phyloP scores from a whole-genome alignment of 2,888 invertebrate species.

The Zeuzera pyrina region DNA sequence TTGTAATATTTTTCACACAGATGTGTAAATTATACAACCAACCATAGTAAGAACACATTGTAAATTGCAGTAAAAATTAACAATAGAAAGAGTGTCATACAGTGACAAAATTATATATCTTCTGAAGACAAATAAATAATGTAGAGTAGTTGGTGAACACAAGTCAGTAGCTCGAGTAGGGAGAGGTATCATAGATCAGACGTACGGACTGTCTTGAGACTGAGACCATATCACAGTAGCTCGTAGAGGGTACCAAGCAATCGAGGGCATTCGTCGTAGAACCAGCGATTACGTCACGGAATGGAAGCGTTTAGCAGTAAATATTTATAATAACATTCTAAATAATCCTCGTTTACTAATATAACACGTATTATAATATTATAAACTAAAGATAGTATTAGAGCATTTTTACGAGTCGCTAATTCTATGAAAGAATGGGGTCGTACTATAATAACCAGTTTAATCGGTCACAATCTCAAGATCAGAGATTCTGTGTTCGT shows the following conservation, averaged over 20 bases:
- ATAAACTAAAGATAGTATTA: conserved; percentile 44
- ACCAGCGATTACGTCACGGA: conserved; percentile 44
- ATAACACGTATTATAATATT: conserved; percentile 38
- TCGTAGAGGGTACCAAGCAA: conserved; percentile 34
- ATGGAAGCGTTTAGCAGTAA: no score
- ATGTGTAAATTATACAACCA: no score
- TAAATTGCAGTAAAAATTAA: no score
- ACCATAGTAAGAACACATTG: no score
- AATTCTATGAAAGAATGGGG: conserved; percentile 65
- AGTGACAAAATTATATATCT: no score
- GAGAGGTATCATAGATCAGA: conserved; percentile 65
- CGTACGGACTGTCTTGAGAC: conserved; percentile 69
- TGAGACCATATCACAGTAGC: conserved; percentile 71
- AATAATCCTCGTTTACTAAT: conserved; percentile 38
- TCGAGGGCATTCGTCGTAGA: conserved; percentile 59
- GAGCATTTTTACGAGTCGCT: conserved; percentile 64
- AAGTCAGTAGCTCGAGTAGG: conserved; percentile 66
- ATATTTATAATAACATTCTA: neutral
- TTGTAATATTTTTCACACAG: no score
- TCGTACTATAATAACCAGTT: conserved; percentile 29
- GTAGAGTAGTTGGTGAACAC: conserved; percentile 50
- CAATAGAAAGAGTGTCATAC: no score
- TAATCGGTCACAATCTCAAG: conserved; percentile 68
- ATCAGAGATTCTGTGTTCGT: conserved; percentile 53
- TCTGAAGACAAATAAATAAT: no score